Evolutionary conservation across 2,888 invertebrate genomes (phyloP).

Genomic region (Pachydiplax longipennis): DNA sequence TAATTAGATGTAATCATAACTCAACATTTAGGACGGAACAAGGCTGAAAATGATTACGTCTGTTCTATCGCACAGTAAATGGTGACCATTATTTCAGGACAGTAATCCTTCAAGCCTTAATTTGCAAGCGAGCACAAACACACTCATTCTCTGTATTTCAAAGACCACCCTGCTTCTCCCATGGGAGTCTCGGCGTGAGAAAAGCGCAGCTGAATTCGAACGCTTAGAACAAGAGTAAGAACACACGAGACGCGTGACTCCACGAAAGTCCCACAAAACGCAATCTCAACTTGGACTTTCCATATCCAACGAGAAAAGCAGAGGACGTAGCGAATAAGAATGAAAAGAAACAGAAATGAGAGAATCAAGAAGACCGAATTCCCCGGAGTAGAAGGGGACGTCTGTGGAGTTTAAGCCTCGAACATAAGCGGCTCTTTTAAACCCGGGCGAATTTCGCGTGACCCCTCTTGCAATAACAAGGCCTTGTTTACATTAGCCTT

Average conservation of each 20-base stretch:
- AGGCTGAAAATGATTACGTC: no score
- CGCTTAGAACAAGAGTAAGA: neutral
- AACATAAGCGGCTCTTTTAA: neutral
- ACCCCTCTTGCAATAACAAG: neutral
- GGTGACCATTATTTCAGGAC: no score
- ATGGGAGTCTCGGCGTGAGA: neutral
- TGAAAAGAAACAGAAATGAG: neutral
- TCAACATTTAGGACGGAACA: no score
- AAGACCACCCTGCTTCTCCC: no score
- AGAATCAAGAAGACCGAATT: neutral
- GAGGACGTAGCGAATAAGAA: neutral
- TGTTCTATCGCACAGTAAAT: no score
- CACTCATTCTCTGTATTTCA: no score
- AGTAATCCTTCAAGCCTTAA: no score
- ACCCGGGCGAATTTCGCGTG: neutral
- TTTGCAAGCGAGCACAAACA: no score
- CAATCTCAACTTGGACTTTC: neutral
- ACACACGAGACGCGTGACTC: neutral
- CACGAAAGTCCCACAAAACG: neutral
- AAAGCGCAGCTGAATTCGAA: neutral
- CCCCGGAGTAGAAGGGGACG: neutral
- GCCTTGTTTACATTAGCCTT: neutral
- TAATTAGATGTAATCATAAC: no score
- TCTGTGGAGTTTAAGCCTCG: neutral
- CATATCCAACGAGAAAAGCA: neutral